Evolutionary conservation across 2,888 invertebrate species (phyloP), one percentile per base, ranked within the genome.

Genomic region (Nyleta sp.): DNA sequence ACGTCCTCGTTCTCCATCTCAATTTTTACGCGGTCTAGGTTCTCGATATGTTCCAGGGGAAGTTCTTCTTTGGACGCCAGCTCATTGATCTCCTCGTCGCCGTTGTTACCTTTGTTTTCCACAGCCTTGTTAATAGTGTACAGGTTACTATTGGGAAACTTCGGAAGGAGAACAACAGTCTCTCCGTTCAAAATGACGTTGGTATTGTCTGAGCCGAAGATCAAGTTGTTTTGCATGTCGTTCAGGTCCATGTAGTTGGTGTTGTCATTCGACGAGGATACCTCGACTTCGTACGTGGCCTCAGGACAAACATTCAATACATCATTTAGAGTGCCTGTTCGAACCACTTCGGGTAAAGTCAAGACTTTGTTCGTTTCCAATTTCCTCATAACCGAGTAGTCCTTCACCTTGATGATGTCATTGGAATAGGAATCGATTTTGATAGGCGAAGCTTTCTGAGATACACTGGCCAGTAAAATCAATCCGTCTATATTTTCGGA

Each of bases 101-200:
- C 82, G 44, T 46, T 52, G n/a, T 50, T 75, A 0, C 38, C 15
- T 15, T 73, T 78, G 18, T 84, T 35, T 11, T 35, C 89, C 0
- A 86, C 85, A 0, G 91, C 90, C 78, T 91, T 91, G 68, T 90
- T 91, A 35, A 90, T 90, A 2, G 90, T 89, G 71, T 89, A 91
- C 8, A 90, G 77, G 81, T 91, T 90, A 44, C 90, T 90, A 70
- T 91, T 89, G 0, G 90, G 90, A 2, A 90, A 89, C 42, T 90
- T 91, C 74, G 87, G 88, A 22, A 88, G 46, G 2, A 90, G 64
- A 15, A 89, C 85, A 5, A 91, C 85, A 0, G 90, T 90, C 52
- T 90, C 90, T 0, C 91, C 91, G 48, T 87, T 89, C 0, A 90
- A 70, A 62, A 91, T 91, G 11, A 89, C 89, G 13, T 89, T 88